A percentile compares a stretch with the other conserved stretches of the same genome.
Evolutionary conservation across 2,888 invertebrate species (phyloP).

Genomic region (Caenorhabditis wallacei): DNA sequence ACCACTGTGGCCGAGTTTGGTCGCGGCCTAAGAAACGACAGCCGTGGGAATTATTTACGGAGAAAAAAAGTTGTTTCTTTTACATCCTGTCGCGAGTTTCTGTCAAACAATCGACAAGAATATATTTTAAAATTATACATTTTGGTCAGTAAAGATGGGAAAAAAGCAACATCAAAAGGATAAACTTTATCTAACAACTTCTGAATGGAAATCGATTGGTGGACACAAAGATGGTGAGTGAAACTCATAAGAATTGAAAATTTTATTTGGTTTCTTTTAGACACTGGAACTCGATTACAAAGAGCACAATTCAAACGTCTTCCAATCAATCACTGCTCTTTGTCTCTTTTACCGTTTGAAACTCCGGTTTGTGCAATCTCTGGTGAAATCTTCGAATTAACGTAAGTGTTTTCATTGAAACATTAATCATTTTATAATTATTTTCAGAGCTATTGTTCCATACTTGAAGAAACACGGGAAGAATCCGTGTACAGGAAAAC

Average conservation of each 20-base stretch:
- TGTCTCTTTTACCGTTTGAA: slow-evolving; percentile 94
- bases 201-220: slow-evolving; percentile 83
- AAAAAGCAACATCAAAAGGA: slow-evolving; percentile 83
- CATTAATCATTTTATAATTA: not conserved
- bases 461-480: slow-evolving; percentile 88
- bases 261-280: slow-evolving; percentile 58
- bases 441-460: slow-evolving; percentile 79
- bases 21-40: slow-evolving; percentile 35
- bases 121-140: no score
- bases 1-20: slow-evolving; percentile 25
- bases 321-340: slow-evolving; percentile 88
- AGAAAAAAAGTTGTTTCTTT: no score
- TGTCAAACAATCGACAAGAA: no score
- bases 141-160: slow-evolving; percentile 73
- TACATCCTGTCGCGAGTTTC: no score
- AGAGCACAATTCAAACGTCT: slow-evolving; percentile 90
- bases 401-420: slow-evolving; percentile 83
- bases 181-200: slow-evolving; percentile 82
- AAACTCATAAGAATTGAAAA: not conserved
- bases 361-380: slow-evolving; percentile 93
- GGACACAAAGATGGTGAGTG: slow-evolving; percentile 82
- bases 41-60: no score
- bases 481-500: slow-evolving; percentile 95
- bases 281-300: slow-evolving; percentile 78
- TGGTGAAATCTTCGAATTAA: slow-evolving; percentile 95